Percentiles rank a stretch among this genome's conserved stretches.
Conservation (phyloP, 2,113 vertebrate species). For the Prunella himalayana region DNA sequence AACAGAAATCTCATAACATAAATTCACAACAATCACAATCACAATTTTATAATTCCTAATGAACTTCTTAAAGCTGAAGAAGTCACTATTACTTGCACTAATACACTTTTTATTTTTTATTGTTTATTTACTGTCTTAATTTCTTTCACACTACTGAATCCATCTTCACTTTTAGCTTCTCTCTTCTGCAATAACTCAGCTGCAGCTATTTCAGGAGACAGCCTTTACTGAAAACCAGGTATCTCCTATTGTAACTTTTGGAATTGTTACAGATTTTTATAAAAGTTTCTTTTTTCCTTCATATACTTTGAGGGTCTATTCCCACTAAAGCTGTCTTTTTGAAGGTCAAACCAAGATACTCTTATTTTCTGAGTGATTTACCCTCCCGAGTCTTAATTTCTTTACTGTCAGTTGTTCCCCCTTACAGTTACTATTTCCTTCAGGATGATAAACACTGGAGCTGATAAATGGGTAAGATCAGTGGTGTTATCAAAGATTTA, state of each 20-base stretch:
- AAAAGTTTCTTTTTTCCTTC: background rate
- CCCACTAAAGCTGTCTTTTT: background rate
- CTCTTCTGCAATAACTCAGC: background rate
- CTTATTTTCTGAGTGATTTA: background rate
- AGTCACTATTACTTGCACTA: background rate
- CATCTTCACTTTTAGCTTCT: background rate
- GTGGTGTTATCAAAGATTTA: constrained; percentile 1
- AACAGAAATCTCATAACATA: background rate
- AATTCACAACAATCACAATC: background rate
- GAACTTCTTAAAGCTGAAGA: background rate
- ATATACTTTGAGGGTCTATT: background rate
- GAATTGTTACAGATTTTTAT: background rate
- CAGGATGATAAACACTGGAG: background rate
- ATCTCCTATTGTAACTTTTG: background rate
- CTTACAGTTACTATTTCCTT: background rate
- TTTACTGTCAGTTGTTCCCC: background rate
- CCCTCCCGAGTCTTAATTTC: background rate
- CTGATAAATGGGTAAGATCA: background rate
- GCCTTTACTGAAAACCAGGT: background rate
- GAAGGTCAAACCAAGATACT: background rate
- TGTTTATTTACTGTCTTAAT: background rate
- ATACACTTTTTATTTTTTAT: background rate
- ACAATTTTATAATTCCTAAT: background rate
- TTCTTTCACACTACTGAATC: background rate
- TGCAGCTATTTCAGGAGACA: background rate